phyloP scores from a whole-genome alignment of 2,888 invertebrate species.

The Lithodes maja region DNA sequence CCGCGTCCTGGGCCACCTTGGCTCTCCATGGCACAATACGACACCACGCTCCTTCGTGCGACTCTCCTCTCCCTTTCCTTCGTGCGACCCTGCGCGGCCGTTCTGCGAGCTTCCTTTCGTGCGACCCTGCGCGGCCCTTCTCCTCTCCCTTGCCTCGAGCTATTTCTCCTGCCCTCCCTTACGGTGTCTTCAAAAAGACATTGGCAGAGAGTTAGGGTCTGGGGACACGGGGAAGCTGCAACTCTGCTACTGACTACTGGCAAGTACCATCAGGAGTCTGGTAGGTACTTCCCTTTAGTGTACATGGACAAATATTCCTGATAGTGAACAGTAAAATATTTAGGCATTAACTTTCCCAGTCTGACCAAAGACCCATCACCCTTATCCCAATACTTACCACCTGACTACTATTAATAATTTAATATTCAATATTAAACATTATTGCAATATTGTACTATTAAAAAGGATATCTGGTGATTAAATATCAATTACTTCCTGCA shows the following conservation, averaged over 20 bases:
- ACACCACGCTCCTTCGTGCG: neutral
- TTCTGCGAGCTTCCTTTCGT: too few relatives aligned
- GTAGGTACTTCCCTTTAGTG: slow-evolving; percentile 3
- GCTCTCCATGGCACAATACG: slow-evolving; percentile 57
- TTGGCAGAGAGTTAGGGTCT: slow-evolving; percentile 65
- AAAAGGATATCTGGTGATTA: neutral
- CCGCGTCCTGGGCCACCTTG: slow-evolving; percentile 46
- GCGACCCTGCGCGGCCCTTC: slow-evolving; percentile 62
- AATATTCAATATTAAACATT: neutral
- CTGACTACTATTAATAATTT: neutral
- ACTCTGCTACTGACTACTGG: slow-evolving; percentile 50
- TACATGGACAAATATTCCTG: slow-evolving; percentile 3
- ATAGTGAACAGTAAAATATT: neutral
- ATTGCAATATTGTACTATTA: neutral
- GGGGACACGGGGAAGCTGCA: slow-evolving; percentile 48
- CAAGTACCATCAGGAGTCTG: slow-evolving; percentile 31
- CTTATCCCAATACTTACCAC: slow-evolving; percentile 30
- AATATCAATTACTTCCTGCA: slow-evolving; percentile 5
- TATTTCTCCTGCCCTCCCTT: slow-evolving; percentile 67
- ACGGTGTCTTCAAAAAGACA: slow-evolving; percentile 69
- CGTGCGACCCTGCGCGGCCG: slow-evolving; percentile 43
- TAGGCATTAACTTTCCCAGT: slow-evolving; percentile 14
- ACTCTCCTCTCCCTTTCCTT: slow-evolving; percentile 14
- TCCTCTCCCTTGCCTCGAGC: slow-evolving; percentile 63
- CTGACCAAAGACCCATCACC: neutral